Evolutionary conservation across 2,888 invertebrate species (phyloP).

Genomic region (Orthonychiurus folsomi): DNA sequence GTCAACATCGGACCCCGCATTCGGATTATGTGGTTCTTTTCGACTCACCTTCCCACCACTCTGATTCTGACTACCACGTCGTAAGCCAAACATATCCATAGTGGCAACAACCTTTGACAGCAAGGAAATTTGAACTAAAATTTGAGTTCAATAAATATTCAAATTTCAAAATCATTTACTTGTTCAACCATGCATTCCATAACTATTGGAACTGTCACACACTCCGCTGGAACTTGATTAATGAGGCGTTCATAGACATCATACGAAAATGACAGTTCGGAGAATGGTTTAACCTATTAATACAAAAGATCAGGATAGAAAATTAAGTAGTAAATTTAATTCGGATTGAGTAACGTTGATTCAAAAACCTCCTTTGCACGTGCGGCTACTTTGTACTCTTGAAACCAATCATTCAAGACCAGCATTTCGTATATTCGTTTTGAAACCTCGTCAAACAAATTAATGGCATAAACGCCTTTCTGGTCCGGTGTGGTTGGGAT

Average conservation of each 20-base stretch:
- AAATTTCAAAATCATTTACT: conserved; percentile 14
- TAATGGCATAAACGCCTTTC: conserved; percentile 19
- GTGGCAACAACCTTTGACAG: background rate
- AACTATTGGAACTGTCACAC: conserved; percentile 30
- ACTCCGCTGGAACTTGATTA: conserved; percentile 28
- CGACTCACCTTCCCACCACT: background rate
- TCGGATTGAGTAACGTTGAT: background rate
- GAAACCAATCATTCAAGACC: conserved; percentile 27
- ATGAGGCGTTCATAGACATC: conserved; percentile 29
- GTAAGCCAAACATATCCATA: background rate
- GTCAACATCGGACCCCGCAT: conserved; percentile 3
- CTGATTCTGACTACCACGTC: conserved; percentile 1
- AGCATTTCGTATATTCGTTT: conserved; percentile 33
- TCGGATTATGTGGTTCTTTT: background rate
- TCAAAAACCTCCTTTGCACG: conserved; percentile 2
- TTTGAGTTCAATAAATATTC: background rate
- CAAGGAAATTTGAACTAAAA: too few relatives aligned
- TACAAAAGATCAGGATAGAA: too few relatives aligned
- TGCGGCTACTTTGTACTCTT: conserved; percentile 17
- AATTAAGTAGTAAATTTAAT: too few relatives aligned
- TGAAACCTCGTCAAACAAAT: conserved; percentile 28
- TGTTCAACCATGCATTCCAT: conserved; percentile 36
- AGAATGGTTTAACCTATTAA: too few relatives aligned
- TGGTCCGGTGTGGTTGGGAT: conserved; percentile 20
- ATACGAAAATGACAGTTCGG: too few relatives aligned